Percentiles rank a stretch among this genome's conserved stretches.
Evolutionary conservation across 2,113 vertebrate genomes (phyloP).

Genomic region (Stegostoma tigrinum): DNA sequence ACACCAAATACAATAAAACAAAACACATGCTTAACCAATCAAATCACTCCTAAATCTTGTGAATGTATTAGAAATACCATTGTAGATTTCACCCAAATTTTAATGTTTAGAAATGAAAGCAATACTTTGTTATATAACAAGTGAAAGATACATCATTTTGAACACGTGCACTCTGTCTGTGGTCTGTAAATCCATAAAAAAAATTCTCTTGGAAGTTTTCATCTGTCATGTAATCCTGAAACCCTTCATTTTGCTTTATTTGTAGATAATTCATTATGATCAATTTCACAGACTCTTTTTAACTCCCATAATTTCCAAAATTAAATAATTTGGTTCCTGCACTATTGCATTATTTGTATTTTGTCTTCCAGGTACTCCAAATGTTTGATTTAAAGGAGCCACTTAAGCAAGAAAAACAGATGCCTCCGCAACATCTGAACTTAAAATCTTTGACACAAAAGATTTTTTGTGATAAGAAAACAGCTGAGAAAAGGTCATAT

Average conservation of each 20-base stretch:
- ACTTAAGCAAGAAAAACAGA: not conserved
- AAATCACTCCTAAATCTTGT: not conserved
- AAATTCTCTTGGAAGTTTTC: not conserved
- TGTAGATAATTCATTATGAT: not conserved
- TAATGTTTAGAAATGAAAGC: conserved; percentile 37
- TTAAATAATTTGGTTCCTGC: not conserved
- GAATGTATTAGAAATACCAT: not conserved
- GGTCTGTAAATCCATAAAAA: conserved; percentile 39
- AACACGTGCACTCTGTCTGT: not conserved
- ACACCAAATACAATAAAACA: conserved; percentile 47
- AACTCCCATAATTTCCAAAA: not conserved
- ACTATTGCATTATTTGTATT: not conserved
- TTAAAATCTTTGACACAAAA: not conserved
- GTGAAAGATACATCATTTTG: conserved; percentile 33
- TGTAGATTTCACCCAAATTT: conserved; percentile 17
- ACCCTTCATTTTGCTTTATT: not conserved
- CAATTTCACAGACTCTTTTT: not conserved
- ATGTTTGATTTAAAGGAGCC: not conserved
- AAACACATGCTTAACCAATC: conserved; percentile 39
- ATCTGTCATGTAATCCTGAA: not conserved
- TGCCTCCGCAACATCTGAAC: not conserved
- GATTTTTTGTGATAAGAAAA: not conserved
- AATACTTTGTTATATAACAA: conserved; percentile 13
- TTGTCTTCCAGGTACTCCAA: not conserved
- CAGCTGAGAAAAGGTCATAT: conserved; percentile 19